Base-by-base conservation (phyloP, 2,797 vertebrate species). In the Sebastes cheni region DNA sequence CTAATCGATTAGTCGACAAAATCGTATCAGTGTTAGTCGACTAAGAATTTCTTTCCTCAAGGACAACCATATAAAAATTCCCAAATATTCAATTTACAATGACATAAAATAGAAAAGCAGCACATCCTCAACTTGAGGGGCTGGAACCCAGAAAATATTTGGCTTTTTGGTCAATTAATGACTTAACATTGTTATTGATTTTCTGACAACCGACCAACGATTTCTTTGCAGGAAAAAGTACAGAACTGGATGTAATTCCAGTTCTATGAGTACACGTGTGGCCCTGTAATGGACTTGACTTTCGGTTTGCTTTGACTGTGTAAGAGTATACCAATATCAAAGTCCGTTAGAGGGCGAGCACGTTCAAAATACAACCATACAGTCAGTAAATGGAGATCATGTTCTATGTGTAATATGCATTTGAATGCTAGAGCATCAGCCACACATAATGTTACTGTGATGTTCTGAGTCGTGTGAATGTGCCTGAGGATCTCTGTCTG, bases 401-500 rank as follows among this genome's bases (percentile, higher is more conserved):
- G 65, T 59, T 60, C 4, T 34, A 32, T 60, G 29, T 72, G 62
- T 52, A 30, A 59, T n/a, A 8, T 74, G 75, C 18, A 29, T 80
- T 62, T 59, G 54, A 68, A 42, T 61, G 23, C 32, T 30, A 3
- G 46, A 73, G 16, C 2, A 11, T 68, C 29, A 55, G 60, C 65
- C 60, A 78, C 68, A 46, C 62, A 42, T 25, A 18, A 66, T 81
- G 77, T 88, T 82, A 74, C 82, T 88, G 81, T 84, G 56, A 84
- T 83, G 71, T 87, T 84, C 76, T 67, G 36, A 25, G 54, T 80
- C 3, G n/a, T 86, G 90, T 85, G 67, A 83, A 80, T 89, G 59
- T 89, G 88, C 86, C 90, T 90, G 65, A 73, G 62, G 22, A 27
- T 86, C 79, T 82, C 83, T 82, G 14, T 83, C 86, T 80, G 42